A percentile compares a stretch with the other conserved stretches of the same genome.
Conservation (phyloP, 2,888 invertebrate species). For the Plagiodera versicolora region DNA sequence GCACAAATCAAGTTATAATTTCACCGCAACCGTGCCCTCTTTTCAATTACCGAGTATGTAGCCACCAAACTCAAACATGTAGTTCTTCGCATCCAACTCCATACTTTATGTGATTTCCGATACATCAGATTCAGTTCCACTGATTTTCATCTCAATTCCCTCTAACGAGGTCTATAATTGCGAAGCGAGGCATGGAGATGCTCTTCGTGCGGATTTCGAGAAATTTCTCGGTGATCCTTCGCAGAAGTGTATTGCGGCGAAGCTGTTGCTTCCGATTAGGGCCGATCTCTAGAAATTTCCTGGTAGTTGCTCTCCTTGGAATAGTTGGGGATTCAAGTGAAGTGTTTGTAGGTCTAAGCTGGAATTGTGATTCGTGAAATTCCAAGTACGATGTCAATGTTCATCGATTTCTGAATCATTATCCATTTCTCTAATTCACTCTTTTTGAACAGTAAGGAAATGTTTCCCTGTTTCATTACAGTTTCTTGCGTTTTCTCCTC, state of each 20-base stretch:
- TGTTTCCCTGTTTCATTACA: too few species aligned
- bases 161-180: conserved; percentile 22
- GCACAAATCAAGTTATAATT: too few species aligned
- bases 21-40: too few species aligned
- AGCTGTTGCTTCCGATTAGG: conserved; percentile 11
- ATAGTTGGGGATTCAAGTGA: not conserved
- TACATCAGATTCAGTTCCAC: conserved; percentile 19
- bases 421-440: too few species aligned
- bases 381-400: not conserved
- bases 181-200: conserved; percentile 1
- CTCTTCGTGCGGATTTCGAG: conserved; percentile 4
- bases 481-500: too few species aligned
- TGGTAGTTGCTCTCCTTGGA: not conserved
- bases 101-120: conserved; percentile 20
- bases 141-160: conserved; percentile 15
- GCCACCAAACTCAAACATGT: not conserved
- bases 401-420: too few species aligned
- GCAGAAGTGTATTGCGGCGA: conserved; percentile 3
- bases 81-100: not conserved
- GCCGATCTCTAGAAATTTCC: conserved; percentile 7
- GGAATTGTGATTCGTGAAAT: not conserved
- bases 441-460: too few species aligned
- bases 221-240: conserved; percentile 10
- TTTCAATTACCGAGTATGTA: too few species aligned
- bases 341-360: not conserved